Base-by-base conservation (phyloP, 2,797 vertebrate species). In the Vultur gryphus region DNA sequence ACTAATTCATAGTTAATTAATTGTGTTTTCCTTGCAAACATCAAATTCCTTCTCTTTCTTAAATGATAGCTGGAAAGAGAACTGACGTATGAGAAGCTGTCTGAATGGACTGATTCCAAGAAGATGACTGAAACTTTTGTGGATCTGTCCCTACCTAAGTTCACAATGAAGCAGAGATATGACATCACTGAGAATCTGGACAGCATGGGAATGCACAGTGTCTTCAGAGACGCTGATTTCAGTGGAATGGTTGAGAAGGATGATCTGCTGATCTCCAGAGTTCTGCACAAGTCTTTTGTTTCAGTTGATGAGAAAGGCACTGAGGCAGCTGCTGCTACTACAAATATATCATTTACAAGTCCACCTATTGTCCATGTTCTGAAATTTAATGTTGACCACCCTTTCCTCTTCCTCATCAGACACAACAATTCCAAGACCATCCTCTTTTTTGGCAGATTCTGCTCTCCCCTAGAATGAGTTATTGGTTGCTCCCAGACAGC, bases 231-330 rank as follows among this genome's bases (percentile, higher is more conserved):
- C 2, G 87, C 91, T 72, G 81, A 97, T 76, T 95, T 96, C 81
- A 92, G 80, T 11, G 95, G 66, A 43, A 93, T 97, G 49, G 15
- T 6, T 39, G n/a, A 41, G 62, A 77, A 44, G 10, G 29, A 14
- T 6, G 92, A 97, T 51, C 83, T 99, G 44, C 17, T 67, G 11
- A 94, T 99, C 91, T 99, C 99, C 25, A 95, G 97, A 73, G 98
- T 99, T 46, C 13, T 98, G 87, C 99, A 99, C 88, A 99, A 99
- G 90, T 98, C 99, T 57, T 99, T 99, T 69, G 97, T 99, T 71
- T 98, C 99, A 83, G 98, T 99, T 73, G 99, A 99, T 44, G 99
- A 99, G 93, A 97, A 98, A 92, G 99, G 99, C 37, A 99, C 99
- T 0, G 99, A 99, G 95, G 99, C 99, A 3, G 97, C 98, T 6